A percentile compares a stretch with the other conserved stretches of the same genome.
Evolutionary conservation across 2,113 vertebrate species (phyloP).

Genomic region (Oenanthe melanoleuca): DNA sequence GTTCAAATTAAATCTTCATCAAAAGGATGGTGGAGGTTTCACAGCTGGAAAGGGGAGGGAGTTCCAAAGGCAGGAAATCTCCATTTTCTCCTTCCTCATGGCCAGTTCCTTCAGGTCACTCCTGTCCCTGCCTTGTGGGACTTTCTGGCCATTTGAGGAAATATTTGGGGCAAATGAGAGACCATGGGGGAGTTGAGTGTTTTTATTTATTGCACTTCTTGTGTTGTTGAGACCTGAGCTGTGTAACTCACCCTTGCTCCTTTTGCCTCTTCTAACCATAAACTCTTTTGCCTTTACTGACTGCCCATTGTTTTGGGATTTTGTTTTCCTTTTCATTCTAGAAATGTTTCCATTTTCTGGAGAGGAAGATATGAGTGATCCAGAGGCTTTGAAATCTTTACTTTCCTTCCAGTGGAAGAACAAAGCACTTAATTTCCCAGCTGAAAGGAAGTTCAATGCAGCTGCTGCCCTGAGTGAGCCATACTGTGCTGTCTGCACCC

Average conservation of each 20-base stretch:
- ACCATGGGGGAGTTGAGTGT: neutral
- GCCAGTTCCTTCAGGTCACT: neutral
- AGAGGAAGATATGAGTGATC: constrained; percentile 78
- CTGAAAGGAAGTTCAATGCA: constrained; percentile 90
- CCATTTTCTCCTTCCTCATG: neutral
- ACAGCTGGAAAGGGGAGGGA: neutral
- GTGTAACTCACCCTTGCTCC: neutral
- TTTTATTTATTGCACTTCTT: neutral
- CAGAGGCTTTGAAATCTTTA: constrained; percentile 81
- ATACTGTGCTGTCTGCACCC: constrained; percentile 90
- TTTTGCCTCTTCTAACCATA: neutral
- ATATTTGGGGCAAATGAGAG: neutral
- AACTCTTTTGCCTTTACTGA: neutral
- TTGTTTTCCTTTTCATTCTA: neutral
- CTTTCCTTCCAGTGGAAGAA: constrained; percentile 88
- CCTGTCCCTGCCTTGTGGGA: neutral
- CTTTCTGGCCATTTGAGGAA: too few species aligned
- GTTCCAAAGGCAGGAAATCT: neutral
- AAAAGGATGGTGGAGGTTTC: neutral
- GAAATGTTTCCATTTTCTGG: constrained; percentile 80
- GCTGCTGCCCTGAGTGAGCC: constrained; percentile 86
- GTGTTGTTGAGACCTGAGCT: neutral
- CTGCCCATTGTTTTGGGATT: neutral
- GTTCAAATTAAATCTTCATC: neutral
- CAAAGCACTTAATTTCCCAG: constrained; percentile 82